Evolutionary conservation across 2,113 vertebrate genomes (phyloP).

Genomic region (Nannospalax galili): DNA sequence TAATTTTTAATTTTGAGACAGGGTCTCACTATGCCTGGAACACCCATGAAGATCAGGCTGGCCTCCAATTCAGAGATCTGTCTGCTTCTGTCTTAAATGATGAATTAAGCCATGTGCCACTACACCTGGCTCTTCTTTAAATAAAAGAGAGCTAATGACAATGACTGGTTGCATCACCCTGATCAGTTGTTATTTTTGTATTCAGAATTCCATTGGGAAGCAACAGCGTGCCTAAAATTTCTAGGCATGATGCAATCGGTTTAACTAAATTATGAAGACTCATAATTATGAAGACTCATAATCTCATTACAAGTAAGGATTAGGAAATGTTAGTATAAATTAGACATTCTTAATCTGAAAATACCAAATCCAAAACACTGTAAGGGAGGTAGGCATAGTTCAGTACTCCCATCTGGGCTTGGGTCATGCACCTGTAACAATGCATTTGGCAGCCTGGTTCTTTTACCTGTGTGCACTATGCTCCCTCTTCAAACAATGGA

Average conservation of each 20-base stretch:
- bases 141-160: slow-evolving; percentile 39
- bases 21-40: too few relatives aligned
- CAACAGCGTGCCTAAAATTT: slow-evolving; percentile 74
- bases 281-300: too few relatives aligned
- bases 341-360: background rate
- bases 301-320: slow-evolving; percentile 16
- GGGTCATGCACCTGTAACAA: background rate
- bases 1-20: too few relatives aligned
- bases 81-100: too few relatives aligned
- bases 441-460: background rate
- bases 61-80: too few relatives aligned
- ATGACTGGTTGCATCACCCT: slow-evolving; percentile 67
- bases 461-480: background rate
- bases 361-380: background rate
- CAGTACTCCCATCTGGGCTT: too few relatives aligned
- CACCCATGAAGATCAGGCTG: too few relatives aligned
- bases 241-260: slow-evolving; percentile 83
- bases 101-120: too few relatives aligned
- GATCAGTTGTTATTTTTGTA: slow-evolving; percentile 73
- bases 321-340: background rate
- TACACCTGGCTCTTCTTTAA: slow-evolving; percentile 34
- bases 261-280: slow-evolving; percentile 55
- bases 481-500: background rate
- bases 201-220: slow-evolving; percentile 81
- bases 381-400: too few relatives aligned